phyloP scores from a whole-genome alignment of 2,797 vertebrate genomes.

The Graptemys geographica region DNA sequence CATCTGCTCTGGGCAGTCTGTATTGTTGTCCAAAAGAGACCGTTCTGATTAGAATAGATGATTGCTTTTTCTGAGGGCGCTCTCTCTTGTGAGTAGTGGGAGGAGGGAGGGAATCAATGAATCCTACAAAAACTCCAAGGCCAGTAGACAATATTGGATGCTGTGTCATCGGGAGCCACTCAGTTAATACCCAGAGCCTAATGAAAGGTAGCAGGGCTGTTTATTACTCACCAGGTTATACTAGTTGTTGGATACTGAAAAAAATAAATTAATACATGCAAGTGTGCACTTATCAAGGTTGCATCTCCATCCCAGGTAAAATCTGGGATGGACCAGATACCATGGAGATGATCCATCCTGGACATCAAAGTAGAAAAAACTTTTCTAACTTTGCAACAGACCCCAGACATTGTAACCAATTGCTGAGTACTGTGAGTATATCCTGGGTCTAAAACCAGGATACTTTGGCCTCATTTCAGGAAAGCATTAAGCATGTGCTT shows the following conservation, averaged over 20 bases:
- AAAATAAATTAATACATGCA: not conserved
- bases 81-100: not conserved
- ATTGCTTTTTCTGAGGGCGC: not conserved
- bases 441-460: not conserved
- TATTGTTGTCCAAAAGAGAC: conserved; percentile 5
- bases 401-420: not conserved
- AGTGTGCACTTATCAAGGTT: not conserved
- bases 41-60: not conserved
- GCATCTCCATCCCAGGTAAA: not conserved
- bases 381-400: not conserved
- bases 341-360: not conserved
- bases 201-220: not conserved
- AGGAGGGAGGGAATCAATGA: not conserved
- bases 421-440: not conserved
- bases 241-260: not conserved
- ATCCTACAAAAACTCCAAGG: not conserved
- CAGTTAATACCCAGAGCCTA: not conserved
- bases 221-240: not conserved
- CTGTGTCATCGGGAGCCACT: not conserved
- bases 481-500: not conserved
- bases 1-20: conserved; percentile 11
- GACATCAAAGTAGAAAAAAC: not conserved
- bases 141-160: not conserved
- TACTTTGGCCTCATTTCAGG: not conserved
- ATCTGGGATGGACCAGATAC: not conserved